Conservation (phyloP, 2,797 vertebrate genomes). For the Corythornis leucogaster region DNA sequence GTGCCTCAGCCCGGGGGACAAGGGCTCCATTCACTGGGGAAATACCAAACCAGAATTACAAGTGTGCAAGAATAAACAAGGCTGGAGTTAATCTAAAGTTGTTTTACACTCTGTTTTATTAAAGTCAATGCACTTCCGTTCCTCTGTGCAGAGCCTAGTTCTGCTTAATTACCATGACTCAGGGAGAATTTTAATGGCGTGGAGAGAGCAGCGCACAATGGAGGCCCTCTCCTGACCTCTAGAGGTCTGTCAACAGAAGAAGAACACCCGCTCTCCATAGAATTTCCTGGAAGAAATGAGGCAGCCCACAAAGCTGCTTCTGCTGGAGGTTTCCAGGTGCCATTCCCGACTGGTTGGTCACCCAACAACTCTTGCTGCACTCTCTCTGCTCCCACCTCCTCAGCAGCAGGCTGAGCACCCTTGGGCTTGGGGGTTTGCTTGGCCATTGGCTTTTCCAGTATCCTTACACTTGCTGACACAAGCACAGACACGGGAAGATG, state of each 20-base stretch:
- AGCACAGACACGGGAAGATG: background rate
- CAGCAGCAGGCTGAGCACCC: background rate
- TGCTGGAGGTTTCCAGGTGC: background rate
- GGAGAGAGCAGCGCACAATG: background rate
- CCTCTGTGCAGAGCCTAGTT: constrained; percentile 71
- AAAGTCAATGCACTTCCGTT: constrained; percentile 81
- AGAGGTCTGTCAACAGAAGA: constrained; percentile 73
- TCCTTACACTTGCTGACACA: background rate
- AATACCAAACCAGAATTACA: constrained; percentile 72
- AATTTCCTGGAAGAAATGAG: background rate
- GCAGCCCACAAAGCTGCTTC: background rate
- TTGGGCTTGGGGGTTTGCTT: background rate
- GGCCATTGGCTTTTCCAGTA: background rate
- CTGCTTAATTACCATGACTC: constrained; percentile 78
- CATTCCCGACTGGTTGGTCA: background rate
- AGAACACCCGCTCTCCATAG: background rate
- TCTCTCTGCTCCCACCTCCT: background rate
- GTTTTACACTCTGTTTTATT: constrained; percentile 80
- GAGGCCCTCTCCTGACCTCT: constrained; percentile 85
- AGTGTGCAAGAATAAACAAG: constrained; percentile 77
- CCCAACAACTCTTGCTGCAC: accelerated
- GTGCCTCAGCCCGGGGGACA: constrained; percentile 48
- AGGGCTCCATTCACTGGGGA: constrained; percentile 66
- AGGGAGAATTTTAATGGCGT: constrained; percentile 75
- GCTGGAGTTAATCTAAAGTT: constrained; percentile 79